phyloP scores from a whole-genome alignment of 2,113 vertebrate species.

The Hippolais icterina region DNA sequence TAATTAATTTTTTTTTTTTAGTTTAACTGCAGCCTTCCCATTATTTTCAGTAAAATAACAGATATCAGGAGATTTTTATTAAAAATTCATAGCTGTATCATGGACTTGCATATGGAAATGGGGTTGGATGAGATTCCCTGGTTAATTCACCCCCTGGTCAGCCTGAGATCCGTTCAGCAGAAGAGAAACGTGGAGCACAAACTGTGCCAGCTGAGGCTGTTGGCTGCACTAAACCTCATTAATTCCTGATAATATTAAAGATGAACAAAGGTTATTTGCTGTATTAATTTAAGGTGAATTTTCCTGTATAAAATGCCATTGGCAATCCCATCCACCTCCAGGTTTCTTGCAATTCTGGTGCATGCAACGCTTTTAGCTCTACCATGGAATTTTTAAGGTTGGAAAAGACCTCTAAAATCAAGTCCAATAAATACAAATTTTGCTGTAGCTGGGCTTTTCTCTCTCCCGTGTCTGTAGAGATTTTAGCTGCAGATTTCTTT shows the following conservation, averaged over 20 bases:
- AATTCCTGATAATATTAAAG: neutral
- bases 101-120: neutral
- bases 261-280: neutral
- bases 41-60: neutral
- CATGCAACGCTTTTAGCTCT: neutral
- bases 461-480: neutral
- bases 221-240: neutral
- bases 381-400: neutral
- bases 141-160: neutral
- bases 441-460: neutral
- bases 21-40: neutral
- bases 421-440: neutral
- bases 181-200: neutral
- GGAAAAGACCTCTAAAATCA: neutral
- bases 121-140: neutral
- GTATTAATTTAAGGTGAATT: neutral
- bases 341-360: neutral
- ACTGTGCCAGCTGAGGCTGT: neutral
- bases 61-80: neutral
- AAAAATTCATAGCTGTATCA: neutral
- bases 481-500: neutral
- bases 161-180: neutral
- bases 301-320: neutral
- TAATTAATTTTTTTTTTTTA: neutral
- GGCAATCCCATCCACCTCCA: neutral